A percentile compares a stretch with the other conserved stretches of the same genome.
Evolutionary conservation across 2,113 vertebrate genomes (phyloP).

Genomic region (Mus pahari): DNA sequence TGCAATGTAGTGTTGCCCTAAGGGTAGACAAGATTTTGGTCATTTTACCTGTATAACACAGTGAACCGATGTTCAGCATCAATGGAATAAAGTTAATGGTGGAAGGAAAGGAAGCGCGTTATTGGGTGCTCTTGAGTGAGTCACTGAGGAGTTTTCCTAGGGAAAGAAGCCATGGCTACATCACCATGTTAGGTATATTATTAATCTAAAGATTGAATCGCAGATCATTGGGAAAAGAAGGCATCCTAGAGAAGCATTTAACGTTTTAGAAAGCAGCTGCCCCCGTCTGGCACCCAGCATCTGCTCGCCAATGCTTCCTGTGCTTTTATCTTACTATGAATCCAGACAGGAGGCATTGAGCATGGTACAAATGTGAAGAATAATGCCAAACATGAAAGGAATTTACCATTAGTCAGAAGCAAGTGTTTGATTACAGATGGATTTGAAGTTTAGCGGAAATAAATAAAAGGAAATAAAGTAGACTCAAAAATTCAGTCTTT

Average conservation of each 20-base stretch:
- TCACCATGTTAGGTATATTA: not conserved
- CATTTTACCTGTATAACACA: not conserved
- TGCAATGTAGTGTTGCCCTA: not conserved
- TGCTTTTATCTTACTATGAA: conserved; percentile 31
- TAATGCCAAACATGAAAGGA: conserved; percentile 34
- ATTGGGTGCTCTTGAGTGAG: not conserved
- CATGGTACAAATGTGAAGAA: not conserved
- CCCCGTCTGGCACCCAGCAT: not conserved
- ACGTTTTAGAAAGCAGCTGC: not conserved
- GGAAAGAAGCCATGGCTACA: not conserved
- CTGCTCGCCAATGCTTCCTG: not conserved
- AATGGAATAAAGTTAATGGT: not conserved
- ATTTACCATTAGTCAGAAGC: conserved; percentile 52
- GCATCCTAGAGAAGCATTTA: not conserved
- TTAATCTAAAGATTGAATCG: not conserved
- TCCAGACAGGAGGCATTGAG: conserved; percentile 49
- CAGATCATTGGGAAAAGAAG: not conserved
- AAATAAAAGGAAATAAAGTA: conserved; percentile 33
- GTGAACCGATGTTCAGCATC: not conserved
- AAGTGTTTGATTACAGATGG: conserved; percentile 29
- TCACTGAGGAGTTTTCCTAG: not conserved
- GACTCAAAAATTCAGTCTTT: not conserved
- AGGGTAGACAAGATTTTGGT: not conserved
- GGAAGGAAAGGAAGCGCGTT: not conserved
- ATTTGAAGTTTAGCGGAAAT: not conserved